Evolutionary conservation across 1,140 invertebrate genomes (phyloP), one percentile per base, ranked within the genome.

Genomic region (Sycobia sp.): DNA sequence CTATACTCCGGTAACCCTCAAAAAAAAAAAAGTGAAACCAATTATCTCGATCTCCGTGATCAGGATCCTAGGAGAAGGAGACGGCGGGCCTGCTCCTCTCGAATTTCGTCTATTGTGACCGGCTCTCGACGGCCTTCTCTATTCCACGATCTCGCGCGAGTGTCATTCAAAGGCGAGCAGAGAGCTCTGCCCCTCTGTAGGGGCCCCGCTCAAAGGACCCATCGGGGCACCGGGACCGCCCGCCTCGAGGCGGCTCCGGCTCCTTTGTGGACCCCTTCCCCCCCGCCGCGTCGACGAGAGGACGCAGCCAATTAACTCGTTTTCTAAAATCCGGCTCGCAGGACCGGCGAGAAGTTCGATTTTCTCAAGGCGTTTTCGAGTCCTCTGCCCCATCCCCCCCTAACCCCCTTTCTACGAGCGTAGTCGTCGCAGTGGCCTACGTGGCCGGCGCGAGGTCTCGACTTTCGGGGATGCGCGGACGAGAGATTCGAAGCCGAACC

Each of bases 291-390:
- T 43, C 46, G 47, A 65, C 66, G 44, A 56, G 49, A 53, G 43
- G 60, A 57, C 69, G 38, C 47, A 68, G 62, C 50, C 59, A 69
- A 72, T 74, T 73, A 71, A 59, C 43, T 44, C 14, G 41, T 23
- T 58, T 20, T 62, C 23, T 59, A 56, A 63, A 60, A 72, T 62
- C 55, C 62, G 65, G 62, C 14, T 29, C 23, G 16, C 51, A 74
- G 62, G 47, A 73, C 18, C 11, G 10, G 10, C 4, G 41, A 53
- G 62, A 61, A 69, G 64, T 62, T 69, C 20, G 13, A 22, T 69
- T 70, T 55, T 65, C 38, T 59, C 4, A 38, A 62, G 47, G 50
- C 36, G 44, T 59, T 65, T 63, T 69, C 32, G 57, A 53, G 57
- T 11, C 50, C 64, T 18, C 64, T 38, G 43, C 23, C 51, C n/a